Percentiles rank a stretch among this genome's conserved stretches.
phyloP scores from a whole-genome alignment of 2,113 vertebrate species.

The Sorex araneus region DNA sequence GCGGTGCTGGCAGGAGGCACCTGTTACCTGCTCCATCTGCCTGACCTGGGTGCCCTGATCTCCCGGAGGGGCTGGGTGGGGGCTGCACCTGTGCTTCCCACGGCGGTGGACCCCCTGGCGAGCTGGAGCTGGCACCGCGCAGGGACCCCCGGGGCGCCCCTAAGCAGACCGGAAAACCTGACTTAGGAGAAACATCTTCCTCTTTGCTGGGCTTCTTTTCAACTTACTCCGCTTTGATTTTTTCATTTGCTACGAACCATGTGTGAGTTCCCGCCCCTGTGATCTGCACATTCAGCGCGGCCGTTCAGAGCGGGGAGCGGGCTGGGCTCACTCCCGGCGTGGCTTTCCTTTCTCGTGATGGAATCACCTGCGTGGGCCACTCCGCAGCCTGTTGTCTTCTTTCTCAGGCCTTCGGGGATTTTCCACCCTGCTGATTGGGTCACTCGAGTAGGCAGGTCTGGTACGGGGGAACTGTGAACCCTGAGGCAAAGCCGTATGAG shows the following conservation, averaged over 20 bases:
- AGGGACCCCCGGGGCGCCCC: constrained; percentile 51
- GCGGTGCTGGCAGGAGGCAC: not conserved
- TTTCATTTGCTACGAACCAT: constrained; percentile 49
- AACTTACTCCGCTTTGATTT: constrained; percentile 79
- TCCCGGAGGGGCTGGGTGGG: rapidly evolving
- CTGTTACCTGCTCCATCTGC: not conserved
- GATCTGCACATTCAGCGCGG: constrained; percentile 61
- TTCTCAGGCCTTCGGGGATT: not conserved
- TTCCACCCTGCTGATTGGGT: not conserved
- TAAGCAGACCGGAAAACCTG: constrained; percentile 58
- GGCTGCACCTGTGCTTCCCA: rapidly evolving
- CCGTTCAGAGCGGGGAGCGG: not conserved
- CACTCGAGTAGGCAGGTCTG: not conserved
- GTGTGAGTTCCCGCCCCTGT: constrained; percentile 66
- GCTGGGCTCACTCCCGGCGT: not conserved
- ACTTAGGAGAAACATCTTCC: constrained; percentile 14
- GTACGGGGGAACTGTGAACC: not conserved
- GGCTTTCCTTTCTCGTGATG: not conserved
- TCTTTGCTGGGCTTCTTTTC: constrained; percentile 63
- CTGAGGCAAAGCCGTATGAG: not conserved
- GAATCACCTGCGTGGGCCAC: not conserved
- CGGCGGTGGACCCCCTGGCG: not conserved
- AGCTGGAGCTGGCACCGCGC: not conserved
- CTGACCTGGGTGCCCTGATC: not conserved
- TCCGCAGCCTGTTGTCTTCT: not conserved